Conservation (phyloP, 2,113 vertebrate genomes). For the Pomatostomus ruficeps region DNA sequence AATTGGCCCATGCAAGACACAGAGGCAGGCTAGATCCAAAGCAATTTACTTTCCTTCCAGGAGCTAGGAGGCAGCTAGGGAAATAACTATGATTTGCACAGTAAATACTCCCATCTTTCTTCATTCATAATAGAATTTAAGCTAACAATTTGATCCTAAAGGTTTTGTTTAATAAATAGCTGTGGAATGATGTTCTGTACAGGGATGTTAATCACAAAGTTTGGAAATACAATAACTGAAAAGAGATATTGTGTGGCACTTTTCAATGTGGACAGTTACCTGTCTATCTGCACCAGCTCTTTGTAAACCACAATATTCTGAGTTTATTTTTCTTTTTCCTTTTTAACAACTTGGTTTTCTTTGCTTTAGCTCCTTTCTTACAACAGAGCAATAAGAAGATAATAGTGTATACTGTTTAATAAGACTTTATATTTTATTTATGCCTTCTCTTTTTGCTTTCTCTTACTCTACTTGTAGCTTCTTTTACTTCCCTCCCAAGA, state of each 20-base stretch:
- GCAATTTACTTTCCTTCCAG: not conserved
- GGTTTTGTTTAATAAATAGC: not conserved
- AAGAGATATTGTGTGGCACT: not conserved
- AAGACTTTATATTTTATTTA: not conserved
- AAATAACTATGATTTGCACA: not conserved
- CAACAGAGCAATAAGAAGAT: not conserved
- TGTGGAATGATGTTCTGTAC: not conserved
- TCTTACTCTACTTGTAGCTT: not conserved
- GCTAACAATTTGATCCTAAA: not conserved
- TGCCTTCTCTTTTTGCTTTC: not conserved
- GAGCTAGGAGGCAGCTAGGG: not conserved
- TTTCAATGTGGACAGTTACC: not conserved
- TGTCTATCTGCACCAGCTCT: not conserved
- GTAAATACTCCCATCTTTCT: not conserved
- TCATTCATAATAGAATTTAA: not conserved
- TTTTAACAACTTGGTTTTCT: not conserved
- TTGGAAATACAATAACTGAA: not conserved
- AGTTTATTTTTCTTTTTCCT: not conserved
- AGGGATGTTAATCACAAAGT: not conserved
- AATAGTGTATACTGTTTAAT: not conserved
- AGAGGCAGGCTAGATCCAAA: not conserved
- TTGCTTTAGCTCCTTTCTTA: not conserved
- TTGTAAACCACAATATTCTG: not conserved
- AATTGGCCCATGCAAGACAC: not conserved
- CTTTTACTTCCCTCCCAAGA: not conserved